Base-by-base conservation (phyloP, 1,140 invertebrate species). In the Ooceraea biroi region DNA sequence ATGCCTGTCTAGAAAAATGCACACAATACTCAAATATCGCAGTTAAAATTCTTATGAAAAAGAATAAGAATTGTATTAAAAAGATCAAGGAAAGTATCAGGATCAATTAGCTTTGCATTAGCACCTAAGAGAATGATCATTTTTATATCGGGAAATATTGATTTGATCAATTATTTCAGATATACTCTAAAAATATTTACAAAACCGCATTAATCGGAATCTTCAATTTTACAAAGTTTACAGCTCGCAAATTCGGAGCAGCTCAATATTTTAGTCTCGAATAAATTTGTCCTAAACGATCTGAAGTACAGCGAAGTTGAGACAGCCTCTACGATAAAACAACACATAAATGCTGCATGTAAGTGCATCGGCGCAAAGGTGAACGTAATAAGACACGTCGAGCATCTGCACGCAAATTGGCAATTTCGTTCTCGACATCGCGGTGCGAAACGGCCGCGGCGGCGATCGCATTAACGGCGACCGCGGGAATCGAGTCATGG, bases 341-440 rank as follows among this genome's bases (percentile, higher is more conserved):
- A 68, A 12, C 7, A 3, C 3, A 3, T 10, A 1, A 30, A n/a
- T n/a, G 7, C 36, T 11, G 4, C n/a, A 2, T n/a, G 0, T 19
- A 65, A 19, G 25, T 3, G 0, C n/a, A 36, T 46, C 12, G 3
- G 41, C 12, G n/a, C n/a, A n/a, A n/a, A 25, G 55, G 41, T 17
- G 22, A 17, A 25, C 12, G 36, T 30, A 78, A 78, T 78, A 78
- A 69, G 36, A 80, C 65, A 46, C 8, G 65, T 78, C 27, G 27
- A 22, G 50, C 14, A 52, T 44, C 12, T 17, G n/a, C 46, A 52
- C 7, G 65, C 63, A 69, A 69, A 80, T 71, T 71, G 76, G 5
- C 65, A 80, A 80, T 80, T 71, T 80, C 63, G 7, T 55, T n/a
- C 36, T 52, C 4, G 48, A 11, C 36, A 27, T 14, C 14, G 50